A percentile compares a stretch with the other conserved stretches of the same genome.
Evolutionary conservation across 1,140 invertebrate genomes (phyloP).

Genomic region (Battus philenor): DNA sequence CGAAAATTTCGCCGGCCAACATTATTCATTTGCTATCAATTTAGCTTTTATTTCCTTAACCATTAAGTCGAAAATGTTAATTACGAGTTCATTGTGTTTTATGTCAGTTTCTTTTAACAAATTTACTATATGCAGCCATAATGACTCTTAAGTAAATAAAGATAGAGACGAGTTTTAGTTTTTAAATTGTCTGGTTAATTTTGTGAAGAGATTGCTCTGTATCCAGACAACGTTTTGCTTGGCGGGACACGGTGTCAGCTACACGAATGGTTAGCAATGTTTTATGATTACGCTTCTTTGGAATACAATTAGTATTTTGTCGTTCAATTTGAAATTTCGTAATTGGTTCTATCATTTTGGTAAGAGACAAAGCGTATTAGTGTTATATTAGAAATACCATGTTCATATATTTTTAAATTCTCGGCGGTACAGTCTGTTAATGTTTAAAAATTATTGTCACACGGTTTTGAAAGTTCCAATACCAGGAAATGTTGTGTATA

Average conservation of each 20-base stretch:
- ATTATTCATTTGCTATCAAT: slow-evolving; percentile 17
- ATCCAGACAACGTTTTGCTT: slow-evolving; percentile 30
- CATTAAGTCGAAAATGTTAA: slow-evolving; percentile 17
- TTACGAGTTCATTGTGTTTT: slow-evolving; percentile 18
- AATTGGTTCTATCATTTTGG: too few species aligned
- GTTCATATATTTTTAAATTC: too few species aligned
- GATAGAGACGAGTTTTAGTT: slow-evolving; percentile 15
- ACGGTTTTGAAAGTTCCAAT: too few species aligned
- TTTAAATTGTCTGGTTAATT: too few species aligned
- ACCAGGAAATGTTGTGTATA: too few species aligned
- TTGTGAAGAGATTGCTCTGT: slow-evolving; percentile 19
- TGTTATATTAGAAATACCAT: too few species aligned
- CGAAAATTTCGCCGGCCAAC: slow-evolving; percentile 16
- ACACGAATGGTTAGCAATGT: slow-evolving; percentile 29
- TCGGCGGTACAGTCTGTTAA: too few species aligned
- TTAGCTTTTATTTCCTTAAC: slow-evolving; percentile 6
- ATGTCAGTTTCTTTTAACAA: slow-evolving; percentile 19
- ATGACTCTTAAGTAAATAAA: slow-evolving; percentile 8
- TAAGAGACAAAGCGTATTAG: too few species aligned
- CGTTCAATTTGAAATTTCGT: background rate
- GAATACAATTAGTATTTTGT: slow-evolving; percentile 21
- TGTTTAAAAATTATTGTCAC: too few species aligned
- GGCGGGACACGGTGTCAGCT: slow-evolving; percentile 27
- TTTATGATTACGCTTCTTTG: slow-evolving; percentile 24
- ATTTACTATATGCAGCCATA: slow-evolving; percentile 18